Evolutionary conservation across 1,140 invertebrate genomes (phyloP), one percentile per base, ranked within the genome.

Genomic region (Achatina immaculata): DNA sequence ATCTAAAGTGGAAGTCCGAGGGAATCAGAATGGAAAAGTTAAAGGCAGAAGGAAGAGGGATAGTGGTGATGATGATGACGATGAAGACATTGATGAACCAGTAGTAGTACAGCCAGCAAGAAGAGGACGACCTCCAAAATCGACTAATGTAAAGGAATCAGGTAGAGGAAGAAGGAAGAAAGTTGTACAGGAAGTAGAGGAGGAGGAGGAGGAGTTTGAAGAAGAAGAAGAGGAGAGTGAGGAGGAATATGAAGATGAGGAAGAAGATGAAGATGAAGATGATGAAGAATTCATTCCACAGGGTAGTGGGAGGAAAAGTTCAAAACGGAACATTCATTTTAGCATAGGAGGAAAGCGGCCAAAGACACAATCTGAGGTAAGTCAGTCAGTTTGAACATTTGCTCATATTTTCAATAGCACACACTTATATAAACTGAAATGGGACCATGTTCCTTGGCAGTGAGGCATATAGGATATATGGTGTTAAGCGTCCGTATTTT

Each of bases 241-340:
- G 48, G 80, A 85, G 51, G 82, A 83, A 74, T 80, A 84, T 31
- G 82, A 83, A 55, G 84, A 83, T 43, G 77, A 72, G 65, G 75
- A 79, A 31, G 55, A 51, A n/a, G 78, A 82, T 34, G 62, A 77
- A 24, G 14, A 55, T 24, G 78, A 68, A n/a, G 71, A 81, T 34
- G 66, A 81, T 65, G 75, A 66, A 40, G 58, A 66, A 34, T 73
- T 48, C 34, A 28, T 28, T 28, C 71, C 71, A 11, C 43, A 43
- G 4, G 48, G 66, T 77, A 34, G 76, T 78, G 38, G 51, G 43
- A n/a, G 74, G 78, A 45, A 73, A 80, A 76, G 69, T 65, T 38
- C 73, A 73, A 80, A 31, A 66, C 11, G 7, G 16, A 36, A 1
- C 34, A 51, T 48, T 19, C 48, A 40, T 51, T 45, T 6, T 9